Evolutionary conservation across 2,113 vertebrate genomes (phyloP), one percentile per base, ranked within the genome.

Genomic region (rat (Rattus norvegicus)): DNA sequence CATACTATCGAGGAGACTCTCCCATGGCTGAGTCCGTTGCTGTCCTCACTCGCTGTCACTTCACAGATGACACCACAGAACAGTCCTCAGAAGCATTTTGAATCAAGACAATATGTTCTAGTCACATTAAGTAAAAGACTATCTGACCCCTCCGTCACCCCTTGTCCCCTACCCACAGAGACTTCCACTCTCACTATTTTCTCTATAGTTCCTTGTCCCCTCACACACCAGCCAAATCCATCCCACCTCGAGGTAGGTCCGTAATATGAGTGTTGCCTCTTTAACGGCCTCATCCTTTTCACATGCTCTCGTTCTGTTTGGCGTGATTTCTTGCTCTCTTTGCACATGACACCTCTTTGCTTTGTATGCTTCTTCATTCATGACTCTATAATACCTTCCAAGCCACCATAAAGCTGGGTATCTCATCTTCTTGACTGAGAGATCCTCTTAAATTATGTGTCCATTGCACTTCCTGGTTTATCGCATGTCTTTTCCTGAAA

Each of bases 401-500:
- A 95, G 80, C n/a, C 49, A 39, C 39, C 39, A 30, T 20, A 63
- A 75, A 73, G 36, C 28, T 79, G 73, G 12, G n/a, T 4, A 28
- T 26, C 39, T 47, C 49, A 39, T 52, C 9, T 19, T 19, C 22
- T 69, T 3, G 24, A 69, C n/a, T 69, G 14, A 87, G 28, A 63
- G 2, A 49, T 36, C 20, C 56, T n/a, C 92, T 76, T 73, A 59
- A 69, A 72, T 54, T 36, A 30, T 0, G 0, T 9, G 8, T 5
- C 72, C 47, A 47, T 79, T 79, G 36, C 22, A 24, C 88, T 87
- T 73, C 30, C 70, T 33, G 56, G 76, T 9, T 33, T 90, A 70
- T 65, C 36, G 52, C 19, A 85, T 56, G 12, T 91, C 86, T 88
- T 91, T 86, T 88, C 33, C 22, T 63, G n/a, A 93, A 93, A 79